Conservation (phyloP, 2,113 vertebrate species). For the Cricetomys ansorgei region DNA sequence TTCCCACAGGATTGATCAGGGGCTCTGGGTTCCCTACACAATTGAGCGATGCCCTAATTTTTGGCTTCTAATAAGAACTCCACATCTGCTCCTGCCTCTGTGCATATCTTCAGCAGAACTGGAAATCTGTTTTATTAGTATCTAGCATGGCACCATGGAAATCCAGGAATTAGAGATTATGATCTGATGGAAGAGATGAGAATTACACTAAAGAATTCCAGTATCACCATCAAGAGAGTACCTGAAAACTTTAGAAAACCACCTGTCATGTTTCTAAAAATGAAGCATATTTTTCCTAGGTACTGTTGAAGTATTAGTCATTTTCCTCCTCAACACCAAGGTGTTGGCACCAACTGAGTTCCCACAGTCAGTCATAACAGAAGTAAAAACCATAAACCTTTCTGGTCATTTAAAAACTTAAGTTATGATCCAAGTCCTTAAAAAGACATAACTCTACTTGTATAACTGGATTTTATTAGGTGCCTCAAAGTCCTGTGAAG, state of each 20-base stretch:
- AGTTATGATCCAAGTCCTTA: constrained; percentile 58
- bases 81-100: constrained; percentile 57
- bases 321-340: constrained; percentile 18
- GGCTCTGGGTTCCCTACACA: constrained; percentile 3
- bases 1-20: constrained; percentile 50
- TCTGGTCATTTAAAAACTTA: constrained; percentile 67
- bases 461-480: constrained; percentile 75
- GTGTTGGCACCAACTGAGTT: constrained; percentile 10
- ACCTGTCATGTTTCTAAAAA: not conserved
- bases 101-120: constrained; percentile 30
- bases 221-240: not conserved
- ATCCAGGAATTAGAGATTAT: constrained; percentile 1
- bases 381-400: constrained; percentile 71
- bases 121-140: constrained; percentile 34
- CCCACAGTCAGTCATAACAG: constrained; percentile 56
- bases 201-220: not conserved
- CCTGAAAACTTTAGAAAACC: not conserved
- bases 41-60: constrained; percentile 66
- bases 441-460: constrained; percentile 56
- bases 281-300: not conserved
- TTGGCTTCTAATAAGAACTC: constrained; percentile 63
- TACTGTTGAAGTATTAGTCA: not conserved
- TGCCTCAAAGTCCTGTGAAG: constrained; percentile 64
- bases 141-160: not conserved
- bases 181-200: not conserved